phyloP scores from a whole-genome alignment of 2,888 invertebrate species.

The Pseudanteris insignis region DNA sequence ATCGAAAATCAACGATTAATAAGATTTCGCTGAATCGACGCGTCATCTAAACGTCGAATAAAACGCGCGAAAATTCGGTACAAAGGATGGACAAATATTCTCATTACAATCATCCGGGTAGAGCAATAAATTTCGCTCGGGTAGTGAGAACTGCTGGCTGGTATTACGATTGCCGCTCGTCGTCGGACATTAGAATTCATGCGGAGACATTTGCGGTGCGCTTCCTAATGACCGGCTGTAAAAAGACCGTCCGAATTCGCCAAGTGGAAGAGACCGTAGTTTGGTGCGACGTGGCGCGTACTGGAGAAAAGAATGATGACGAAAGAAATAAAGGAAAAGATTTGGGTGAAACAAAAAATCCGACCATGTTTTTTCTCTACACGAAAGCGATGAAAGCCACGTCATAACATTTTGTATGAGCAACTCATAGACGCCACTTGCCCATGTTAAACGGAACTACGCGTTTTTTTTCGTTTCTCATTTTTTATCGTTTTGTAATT shows the following conservation, averaged over 20 bases:
- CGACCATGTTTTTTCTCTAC: conserved; percentile 7
- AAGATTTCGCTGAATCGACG: no score
- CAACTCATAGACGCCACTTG: no score
- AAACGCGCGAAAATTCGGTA: conserved; percentile 54
- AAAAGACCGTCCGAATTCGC: conserved; percentile 56
- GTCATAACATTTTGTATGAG: conserved; percentile 6
- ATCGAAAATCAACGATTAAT: no score
- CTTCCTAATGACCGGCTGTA: conserved; percentile 64
- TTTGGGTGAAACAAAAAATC: conserved; percentile 36
- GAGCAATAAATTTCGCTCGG: conserved; percentile 34
- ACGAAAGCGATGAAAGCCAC: conserved; percentile 3
- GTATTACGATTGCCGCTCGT: conserved; percentile 54
- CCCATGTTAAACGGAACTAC: no score
- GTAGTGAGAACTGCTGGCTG: conserved; percentile 53
- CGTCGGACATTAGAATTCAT: conserved; percentile 64
- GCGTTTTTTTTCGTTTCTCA: no score
- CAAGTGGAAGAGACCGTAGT: conserved; percentile 50
- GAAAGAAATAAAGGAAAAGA: conserved; percentile 31
- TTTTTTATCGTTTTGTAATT: no score
- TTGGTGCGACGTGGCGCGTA: conserved; percentile 19
- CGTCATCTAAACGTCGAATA: background rate
- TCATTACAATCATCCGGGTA: conserved; percentile 26
- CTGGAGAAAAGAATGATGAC: conserved; percentile 37
- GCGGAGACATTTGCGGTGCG: conserved; percentile 65
- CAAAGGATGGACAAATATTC: conserved; percentile 53